phyloP scores from a whole-genome alignment of 2,113 vertebrate genomes.

The Centrocercus urophasianus region DNA sequence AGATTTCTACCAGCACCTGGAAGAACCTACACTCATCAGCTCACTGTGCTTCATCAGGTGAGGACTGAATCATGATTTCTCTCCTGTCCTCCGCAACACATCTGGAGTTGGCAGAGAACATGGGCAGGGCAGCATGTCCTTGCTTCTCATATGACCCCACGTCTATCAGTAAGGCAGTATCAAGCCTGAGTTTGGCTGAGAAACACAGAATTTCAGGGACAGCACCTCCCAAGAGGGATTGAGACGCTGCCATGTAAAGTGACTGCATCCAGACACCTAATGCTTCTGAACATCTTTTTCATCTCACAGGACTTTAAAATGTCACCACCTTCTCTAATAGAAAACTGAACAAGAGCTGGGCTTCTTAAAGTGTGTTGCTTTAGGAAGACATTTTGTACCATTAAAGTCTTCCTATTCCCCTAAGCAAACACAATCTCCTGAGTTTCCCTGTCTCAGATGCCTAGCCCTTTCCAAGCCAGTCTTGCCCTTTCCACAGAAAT shows the following conservation, averaged over 20 bases:
- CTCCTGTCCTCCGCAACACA: background rate
- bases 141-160: background rate
- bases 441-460: background rate
- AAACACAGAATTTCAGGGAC: background rate
- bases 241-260: rapidly evolving
- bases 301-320: background rate
- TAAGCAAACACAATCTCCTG: background rate
- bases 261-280: background rate
- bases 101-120: background rate
- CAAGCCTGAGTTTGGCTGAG: background rate
- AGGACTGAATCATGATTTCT: background rate
- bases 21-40: background rate
- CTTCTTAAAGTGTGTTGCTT: background rate
- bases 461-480: background rate
- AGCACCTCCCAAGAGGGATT: background rate
- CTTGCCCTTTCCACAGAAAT: background rate
- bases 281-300: background rate
- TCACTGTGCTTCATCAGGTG: background rate
- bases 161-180: background rate
- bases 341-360: background rate
- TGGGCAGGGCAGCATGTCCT: background rate
- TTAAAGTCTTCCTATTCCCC: background rate
- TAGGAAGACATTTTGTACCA: background rate
- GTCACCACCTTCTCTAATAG: background rate
- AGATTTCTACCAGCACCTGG: background rate